These are phyloP conservation scores for Ips nitidus DNA, from an alignment of 1,140 invertebrate genomes.

Conservation along the genomic window DNA sequence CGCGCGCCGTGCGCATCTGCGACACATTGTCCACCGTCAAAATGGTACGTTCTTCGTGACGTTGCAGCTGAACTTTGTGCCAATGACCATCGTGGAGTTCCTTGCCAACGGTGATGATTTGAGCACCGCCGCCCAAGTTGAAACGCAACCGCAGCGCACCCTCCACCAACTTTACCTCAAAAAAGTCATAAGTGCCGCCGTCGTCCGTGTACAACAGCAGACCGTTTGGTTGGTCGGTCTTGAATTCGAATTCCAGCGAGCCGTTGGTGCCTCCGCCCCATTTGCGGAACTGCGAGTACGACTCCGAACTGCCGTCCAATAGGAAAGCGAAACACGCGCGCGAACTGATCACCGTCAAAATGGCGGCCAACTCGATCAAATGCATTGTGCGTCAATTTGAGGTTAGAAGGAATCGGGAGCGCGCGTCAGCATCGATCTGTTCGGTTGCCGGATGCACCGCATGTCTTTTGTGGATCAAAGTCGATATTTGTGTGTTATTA, in stretches of 20 bases:
- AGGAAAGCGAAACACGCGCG: conserved; percentile 59
- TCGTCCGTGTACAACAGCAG: conserved; percentile 91
- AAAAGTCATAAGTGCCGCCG: conserved; percentile 91
- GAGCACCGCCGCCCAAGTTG: conserved; percentile 82
- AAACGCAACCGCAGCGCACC: conserved; percentile 77
- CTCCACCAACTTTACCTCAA: conserved; percentile 91
- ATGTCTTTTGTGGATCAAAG: conserved; percentile 23
- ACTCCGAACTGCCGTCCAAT: conserved; percentile 80
- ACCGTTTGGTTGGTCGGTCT: conserved; percentile 86
- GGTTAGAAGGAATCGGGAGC: conserved; percentile 5
- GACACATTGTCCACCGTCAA: conserved; percentile 77
- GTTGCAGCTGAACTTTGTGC: conserved; percentile 82
- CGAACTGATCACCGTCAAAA: conserved; percentile 25
- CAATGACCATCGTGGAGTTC: conserved; percentile 86
- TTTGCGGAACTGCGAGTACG: conserved; percentile 86
- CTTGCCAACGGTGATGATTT: conserved; percentile 82
- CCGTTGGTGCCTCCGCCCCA: conserved; percentile 87
- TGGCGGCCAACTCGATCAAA: conserved; percentile 5
- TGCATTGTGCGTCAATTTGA: conserved; percentile 26
- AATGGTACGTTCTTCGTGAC: conserved; percentile 75
- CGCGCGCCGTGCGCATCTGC: conserved; percentile 73
- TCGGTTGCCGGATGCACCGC: conserved; percentile 4
- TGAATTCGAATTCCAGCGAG: conserved; percentile 89
- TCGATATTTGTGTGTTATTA: conserved; percentile 21
- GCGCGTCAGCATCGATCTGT: conserved; percentile 12